phyloP scores from a whole-genome alignment of 2,113 vertebrate genomes.

The Maccullochella peelii region DNA sequence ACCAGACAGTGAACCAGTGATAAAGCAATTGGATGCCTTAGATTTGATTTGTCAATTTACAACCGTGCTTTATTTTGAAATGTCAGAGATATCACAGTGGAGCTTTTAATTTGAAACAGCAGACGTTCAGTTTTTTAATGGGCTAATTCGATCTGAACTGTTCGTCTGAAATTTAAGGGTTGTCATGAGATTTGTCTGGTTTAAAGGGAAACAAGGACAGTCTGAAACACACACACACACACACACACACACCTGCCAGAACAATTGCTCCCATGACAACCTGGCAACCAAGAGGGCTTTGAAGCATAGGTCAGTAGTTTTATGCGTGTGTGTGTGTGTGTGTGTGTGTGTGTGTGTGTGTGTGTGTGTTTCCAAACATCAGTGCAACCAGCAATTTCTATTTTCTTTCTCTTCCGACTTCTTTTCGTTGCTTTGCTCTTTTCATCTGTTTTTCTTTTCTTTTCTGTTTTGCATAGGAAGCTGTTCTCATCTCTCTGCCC shows the following conservation, averaged over 20 bases:
- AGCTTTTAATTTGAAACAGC: slow-evolving; percentile 51
- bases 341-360: slow-evolving; percentile 35
- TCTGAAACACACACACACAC: slow-evolving; percentile 5
- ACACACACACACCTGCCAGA: slow-evolving; percentile 24
- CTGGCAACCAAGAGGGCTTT: slow-evolving; percentile 45
- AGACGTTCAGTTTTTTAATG: slow-evolving; percentile 2
- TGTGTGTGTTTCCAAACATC: slow-evolving; percentile 18
- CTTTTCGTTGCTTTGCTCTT: neutral
- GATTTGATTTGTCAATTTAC: neutral
- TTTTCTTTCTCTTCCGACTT: neutral
- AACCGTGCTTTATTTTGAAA: slow-evolving; percentile 32
- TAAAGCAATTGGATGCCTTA: neutral
- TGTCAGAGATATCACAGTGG: neutral
- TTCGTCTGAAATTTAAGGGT: slow-evolving; percentile 7
- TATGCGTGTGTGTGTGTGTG: slow-evolving; percentile 7
- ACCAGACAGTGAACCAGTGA: neutral
- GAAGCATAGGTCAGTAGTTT: slow-evolving; percentile 34
- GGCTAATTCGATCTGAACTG: slow-evolving; percentile 32
- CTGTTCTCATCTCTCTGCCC: slow-evolving; percentile 24
- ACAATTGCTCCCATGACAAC: slow-evolving; percentile 56
- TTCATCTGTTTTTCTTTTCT: slow-evolving; percentile 15
- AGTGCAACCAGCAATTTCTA: slow-evolving; percentile 21
- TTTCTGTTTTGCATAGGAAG: slow-evolving; percentile 55
- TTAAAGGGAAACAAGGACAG: slow-evolving; percentile 17
- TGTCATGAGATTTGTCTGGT: slow-evolving; percentile 29